Evolutionary conservation across 2,113 vertebrate genomes (phyloP).

Genomic region (Plectropomus leopardus): DNA sequence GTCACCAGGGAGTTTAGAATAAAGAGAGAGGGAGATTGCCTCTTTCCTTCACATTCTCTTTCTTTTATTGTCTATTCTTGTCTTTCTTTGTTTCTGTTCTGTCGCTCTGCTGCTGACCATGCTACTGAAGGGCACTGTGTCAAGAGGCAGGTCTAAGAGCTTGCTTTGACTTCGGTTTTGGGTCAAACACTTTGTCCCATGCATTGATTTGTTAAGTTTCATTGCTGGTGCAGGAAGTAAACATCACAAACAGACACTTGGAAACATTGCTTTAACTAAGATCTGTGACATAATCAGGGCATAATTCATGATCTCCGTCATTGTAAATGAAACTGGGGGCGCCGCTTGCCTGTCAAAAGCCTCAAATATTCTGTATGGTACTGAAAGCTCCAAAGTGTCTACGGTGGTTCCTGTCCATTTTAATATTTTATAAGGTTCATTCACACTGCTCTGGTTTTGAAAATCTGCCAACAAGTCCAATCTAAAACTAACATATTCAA

Average conservation of each 20-base stretch:
- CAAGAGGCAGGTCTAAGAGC: neutral
- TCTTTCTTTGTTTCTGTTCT: neutral
- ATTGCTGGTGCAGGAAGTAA: too few relatives aligned
- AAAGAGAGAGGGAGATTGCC: conserved; percentile 27
- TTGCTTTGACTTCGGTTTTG: neutral
- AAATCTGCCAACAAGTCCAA: neutral
- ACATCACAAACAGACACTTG: neutral
- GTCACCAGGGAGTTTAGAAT: conserved; percentile 55
- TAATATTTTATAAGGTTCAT: neutral
- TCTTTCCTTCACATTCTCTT: conserved; percentile 4
- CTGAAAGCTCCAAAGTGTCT: neutral
- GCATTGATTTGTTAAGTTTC: too few relatives aligned
- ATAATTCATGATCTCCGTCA: neutral
- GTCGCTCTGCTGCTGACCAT: neutral
- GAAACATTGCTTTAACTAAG: neutral
- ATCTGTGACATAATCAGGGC: neutral
- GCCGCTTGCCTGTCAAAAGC: neutral
- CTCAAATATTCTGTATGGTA: too few relatives aligned
- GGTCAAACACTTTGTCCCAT: too few relatives aligned
- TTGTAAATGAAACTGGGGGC: neutral
- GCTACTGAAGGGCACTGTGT: neutral
- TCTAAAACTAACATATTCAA: neutral
- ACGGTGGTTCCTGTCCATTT: neutral
- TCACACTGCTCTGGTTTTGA: neutral
- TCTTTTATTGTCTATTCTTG: conserved; percentile 4